phyloP scores from a whole-genome alignment of 1,140 invertebrate species.

The Argopecten irradians region DNA sequence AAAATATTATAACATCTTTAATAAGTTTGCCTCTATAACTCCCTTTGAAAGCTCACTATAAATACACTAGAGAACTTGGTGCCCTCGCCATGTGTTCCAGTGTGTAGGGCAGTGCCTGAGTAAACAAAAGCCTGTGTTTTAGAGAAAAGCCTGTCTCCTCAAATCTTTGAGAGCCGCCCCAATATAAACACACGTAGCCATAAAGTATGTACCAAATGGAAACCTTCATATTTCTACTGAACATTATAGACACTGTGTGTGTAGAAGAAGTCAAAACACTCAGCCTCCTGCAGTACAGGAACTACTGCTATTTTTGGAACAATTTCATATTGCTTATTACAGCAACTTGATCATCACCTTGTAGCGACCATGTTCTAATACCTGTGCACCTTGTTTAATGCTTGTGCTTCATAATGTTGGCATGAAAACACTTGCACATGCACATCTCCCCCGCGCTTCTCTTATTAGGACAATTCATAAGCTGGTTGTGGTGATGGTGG shows the following conservation, averaged over 20 bases:
- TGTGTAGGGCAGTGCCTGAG: background rate
- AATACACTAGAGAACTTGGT: background rate
- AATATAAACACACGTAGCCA: background rate
- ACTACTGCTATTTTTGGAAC: background rate
- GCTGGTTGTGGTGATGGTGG: too few relatives aligned
- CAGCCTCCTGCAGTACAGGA: background rate
- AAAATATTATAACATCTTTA: too few relatives aligned
- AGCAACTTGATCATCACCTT: background rate
- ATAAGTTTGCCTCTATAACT: too few relatives aligned
- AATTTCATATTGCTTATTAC: background rate
- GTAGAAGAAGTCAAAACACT: background rate
- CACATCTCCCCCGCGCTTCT: background rate
- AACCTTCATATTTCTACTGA: conserved; percentile 7
- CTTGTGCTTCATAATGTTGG: background rate
- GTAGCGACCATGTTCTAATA: background rate
- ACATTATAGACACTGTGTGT: background rate
- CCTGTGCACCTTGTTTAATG: background rate
- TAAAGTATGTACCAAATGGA: background rate
- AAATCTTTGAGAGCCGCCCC: background rate
- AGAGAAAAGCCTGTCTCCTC: background rate
- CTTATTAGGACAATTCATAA: conserved; percentile 4
- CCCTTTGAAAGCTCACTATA: background rate
- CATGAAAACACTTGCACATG: background rate
- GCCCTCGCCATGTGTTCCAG: background rate
- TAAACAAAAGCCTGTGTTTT: conserved; percentile 4